phyloP scores from a whole-genome alignment of 2,797 vertebrate species.

The Meriones psammophilus region DNA sequence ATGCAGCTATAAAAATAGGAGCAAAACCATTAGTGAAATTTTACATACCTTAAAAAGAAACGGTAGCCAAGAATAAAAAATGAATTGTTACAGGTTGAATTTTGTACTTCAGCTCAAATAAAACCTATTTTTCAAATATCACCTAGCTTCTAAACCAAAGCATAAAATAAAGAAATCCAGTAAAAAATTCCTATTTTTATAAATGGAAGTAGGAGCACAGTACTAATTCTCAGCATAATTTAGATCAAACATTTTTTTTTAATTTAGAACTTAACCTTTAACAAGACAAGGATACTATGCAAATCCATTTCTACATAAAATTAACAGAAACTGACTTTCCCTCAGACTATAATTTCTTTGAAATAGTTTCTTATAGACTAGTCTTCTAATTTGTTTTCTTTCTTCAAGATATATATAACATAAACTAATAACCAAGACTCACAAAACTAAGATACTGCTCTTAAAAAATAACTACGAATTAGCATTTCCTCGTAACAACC shows the following conservation, averaged over 20 bases:
- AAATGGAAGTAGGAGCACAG: conserved; percentile 74
- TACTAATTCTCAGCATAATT: conserved; percentile 60
- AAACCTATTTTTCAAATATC: conserved; percentile 68
- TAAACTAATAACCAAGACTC: conserved; percentile 31
- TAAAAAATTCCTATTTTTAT: conserved; percentile 71
- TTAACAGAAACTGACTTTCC: conserved; percentile 60
- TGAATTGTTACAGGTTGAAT: conserved; percentile 85
- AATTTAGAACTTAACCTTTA: conserved; percentile 68
- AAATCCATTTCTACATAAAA: conserved; percentile 67
- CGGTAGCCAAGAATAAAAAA: conserved; percentile 89
- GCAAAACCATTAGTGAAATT: conserved; percentile 88
- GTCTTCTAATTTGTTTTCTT: conserved; percentile 36
- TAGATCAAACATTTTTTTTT: conserved; percentile 54
- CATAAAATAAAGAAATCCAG: conserved; percentile 74
- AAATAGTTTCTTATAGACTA: conserved; percentile 52
- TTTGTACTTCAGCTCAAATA: conserved; percentile 78
- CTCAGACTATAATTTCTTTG: conserved; percentile 59
- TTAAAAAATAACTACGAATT: conserved; percentile 56
- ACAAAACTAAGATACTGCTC: conserved; percentile 64
- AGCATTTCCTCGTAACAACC: conserved; percentile 59
- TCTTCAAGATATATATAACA: conserved; percentile 13
- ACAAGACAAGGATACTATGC: background rate
- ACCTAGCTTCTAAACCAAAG: conserved; percentile 72
- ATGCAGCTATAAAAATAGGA: conserved; percentile 88
- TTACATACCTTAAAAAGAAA: conserved; percentile 93